These are phyloP conservation scores for Alfaro cultratus DNA, from an alignment of 2,797 vertebrate species.

Conservation along the genomic window DNA sequence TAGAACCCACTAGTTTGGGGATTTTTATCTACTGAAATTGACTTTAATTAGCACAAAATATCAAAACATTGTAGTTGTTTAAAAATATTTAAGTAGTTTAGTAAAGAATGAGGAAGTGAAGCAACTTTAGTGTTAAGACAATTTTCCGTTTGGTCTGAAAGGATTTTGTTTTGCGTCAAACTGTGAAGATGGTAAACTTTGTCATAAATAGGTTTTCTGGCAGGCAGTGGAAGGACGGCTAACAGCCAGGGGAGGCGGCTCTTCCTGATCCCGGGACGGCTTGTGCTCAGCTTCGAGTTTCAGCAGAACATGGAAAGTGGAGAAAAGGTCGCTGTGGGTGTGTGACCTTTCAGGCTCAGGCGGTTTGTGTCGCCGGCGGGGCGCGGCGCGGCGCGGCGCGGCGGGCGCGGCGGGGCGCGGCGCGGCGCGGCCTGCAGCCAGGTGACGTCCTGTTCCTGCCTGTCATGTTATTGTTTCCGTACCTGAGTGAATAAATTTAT, in stretches of 20 bases:
- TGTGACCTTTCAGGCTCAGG: background rate
- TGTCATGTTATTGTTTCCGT: background rate
- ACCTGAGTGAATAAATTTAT: background rate
- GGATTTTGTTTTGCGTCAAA: background rate
- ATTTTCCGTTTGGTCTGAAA: background rate
- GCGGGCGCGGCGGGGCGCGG: slow-evolving; percentile 9
- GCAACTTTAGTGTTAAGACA: background rate
- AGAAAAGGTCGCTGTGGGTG: background rate
- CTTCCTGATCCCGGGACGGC: slow-evolving; percentile 26
- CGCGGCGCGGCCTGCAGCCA: slow-evolving; percentile 12
- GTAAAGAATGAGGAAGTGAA: background rate
- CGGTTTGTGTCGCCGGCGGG: background rate
- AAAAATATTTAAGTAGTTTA: background rate
- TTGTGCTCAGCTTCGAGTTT: slow-evolving; percentile 23
- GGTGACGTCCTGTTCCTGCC: slow-evolving; percentile 21
- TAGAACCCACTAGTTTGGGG: too few relatives aligned
- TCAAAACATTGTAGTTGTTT: background rate
- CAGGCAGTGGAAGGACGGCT: background rate
- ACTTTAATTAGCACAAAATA: background rate
- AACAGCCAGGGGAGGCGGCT: background rate
- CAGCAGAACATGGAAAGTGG: slow-evolving; percentile 11
- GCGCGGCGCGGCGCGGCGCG: slow-evolving; percentile 22
- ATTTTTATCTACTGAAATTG: background rate
- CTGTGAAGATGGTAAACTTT: background rate
- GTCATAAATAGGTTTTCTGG: background rate